A percentile compares a stretch with the other conserved stretches of the same genome.
Evolutionary conservation across 2,888 invertebrate genomes (phyloP).

Genomic region (Norana najaformis): DNA sequence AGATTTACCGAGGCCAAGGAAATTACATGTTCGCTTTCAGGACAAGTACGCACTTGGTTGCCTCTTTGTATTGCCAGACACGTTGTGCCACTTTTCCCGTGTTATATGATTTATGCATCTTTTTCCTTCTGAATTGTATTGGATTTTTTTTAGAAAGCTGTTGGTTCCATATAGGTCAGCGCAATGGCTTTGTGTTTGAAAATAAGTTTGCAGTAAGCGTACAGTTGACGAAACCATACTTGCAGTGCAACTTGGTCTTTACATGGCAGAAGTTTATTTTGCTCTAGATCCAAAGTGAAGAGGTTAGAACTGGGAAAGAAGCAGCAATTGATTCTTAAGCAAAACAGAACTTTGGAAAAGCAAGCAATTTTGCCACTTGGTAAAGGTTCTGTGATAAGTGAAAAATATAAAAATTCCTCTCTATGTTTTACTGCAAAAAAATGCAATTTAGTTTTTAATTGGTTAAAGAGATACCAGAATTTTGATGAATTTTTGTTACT

Average conservation of each 20-base stretch:
- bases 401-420: not conserved
- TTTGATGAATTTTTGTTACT: not conserved
- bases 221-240: not conserved
- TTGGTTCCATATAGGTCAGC: not conserved
- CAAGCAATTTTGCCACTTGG: not conserved
- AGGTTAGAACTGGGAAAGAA: not conserved
- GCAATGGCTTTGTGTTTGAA: not conserved
- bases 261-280: not conserved
- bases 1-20: not conserved
- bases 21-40: conserved; percentile 5
- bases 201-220: not conserved
- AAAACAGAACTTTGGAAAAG: not conserved
- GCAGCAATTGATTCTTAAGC: not conserved
- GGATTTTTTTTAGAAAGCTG: not conserved
- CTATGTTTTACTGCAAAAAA: not conserved
- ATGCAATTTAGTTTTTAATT: not conserved
- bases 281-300: not conserved
- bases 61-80: not conserved
- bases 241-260: not conserved
- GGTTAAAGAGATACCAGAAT: not conserved
- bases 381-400: not conserved
- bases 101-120: not conserved
- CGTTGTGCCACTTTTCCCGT: not conserved
- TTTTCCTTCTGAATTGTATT: not conserved
- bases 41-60: not conserved